phyloP scores from a whole-genome alignment of 2,888 invertebrate species.

The Matsumyia berberina region DNA sequence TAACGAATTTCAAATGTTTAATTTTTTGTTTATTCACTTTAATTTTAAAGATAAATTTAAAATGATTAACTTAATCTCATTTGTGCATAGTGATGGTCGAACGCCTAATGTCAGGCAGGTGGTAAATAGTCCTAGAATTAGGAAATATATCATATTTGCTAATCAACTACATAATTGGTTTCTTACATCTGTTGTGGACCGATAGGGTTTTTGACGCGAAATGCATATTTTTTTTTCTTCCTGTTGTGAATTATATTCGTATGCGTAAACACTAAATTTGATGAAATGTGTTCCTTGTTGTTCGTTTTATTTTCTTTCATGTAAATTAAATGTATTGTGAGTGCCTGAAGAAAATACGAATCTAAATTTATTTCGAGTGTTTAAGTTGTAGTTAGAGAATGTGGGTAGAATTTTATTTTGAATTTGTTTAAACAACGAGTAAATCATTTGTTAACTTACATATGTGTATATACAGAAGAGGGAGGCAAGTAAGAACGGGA shows the following conservation, averaged over 20 bases:
- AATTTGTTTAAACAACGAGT: neutral
- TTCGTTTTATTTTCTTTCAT: neutral
- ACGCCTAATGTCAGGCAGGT: neutral
- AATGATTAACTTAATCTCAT: too few relatives aligned
- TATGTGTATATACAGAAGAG: too few relatives aligned
- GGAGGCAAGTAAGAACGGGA: too few relatives aligned
- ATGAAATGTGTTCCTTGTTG: neutral
- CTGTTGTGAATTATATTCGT: slow-evolving; percentile 2
- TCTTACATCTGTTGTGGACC: neutral
- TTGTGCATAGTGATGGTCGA: neutral
- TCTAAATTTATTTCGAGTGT: neutral
- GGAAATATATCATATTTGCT: neutral
- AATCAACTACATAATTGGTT: slow-evolving; percentile 4
- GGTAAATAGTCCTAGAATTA: neutral
- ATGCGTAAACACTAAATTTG: neutral
- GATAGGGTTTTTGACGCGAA: neutral
- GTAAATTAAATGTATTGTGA: neutral
- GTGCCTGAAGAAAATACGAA: neutral
- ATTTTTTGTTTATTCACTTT: neutral
- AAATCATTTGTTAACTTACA: too few relatives aligned
- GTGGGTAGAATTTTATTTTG: neutral
- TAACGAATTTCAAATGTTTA: neutral
- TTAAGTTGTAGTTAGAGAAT: slow-evolving; percentile 10
- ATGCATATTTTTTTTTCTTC: too few relatives aligned
- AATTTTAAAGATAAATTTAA: neutral